Percentiles rank a stretch among this genome's conserved stretches.
Conservation (phyloP, 2,113 vertebrate species). For the Serranochromis macrocephalus region DNA sequence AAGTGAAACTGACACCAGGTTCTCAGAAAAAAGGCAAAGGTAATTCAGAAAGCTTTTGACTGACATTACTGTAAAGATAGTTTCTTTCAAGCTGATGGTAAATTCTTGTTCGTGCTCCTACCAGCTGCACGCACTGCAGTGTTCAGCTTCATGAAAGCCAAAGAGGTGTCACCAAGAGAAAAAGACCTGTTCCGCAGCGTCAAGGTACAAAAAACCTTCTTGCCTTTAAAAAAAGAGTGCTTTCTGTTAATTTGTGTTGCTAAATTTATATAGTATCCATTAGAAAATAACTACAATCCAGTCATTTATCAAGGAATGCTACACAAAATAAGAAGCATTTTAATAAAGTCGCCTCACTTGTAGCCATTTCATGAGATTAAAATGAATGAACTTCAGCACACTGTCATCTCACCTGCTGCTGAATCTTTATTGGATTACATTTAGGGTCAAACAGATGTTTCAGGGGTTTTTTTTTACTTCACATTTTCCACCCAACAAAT, state of each 20-base stretch:
- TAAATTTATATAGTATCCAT: neutral
- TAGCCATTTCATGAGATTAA: neutral
- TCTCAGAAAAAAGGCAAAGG: conserved; percentile 98
- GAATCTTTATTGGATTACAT: neutral
- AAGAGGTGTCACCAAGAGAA: conserved; percentile 80
- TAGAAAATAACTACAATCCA: neutral
- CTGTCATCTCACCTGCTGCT: neutral
- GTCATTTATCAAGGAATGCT: neutral
- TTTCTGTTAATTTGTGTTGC: neutral
- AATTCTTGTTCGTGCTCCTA: neutral
- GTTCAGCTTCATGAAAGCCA: conserved; percentile 90
- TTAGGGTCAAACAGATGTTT: neutral
- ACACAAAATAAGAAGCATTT: neutral
- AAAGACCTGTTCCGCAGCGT: conserved; percentile 94
- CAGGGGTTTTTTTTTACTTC: neutral
- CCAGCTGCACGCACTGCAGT: conserved; percentile 91
- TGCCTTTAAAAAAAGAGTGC: neutral
- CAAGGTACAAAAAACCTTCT: conserved; percentile 69
- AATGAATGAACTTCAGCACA: neutral
- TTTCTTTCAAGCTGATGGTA: neutral
- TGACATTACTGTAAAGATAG: neutral
- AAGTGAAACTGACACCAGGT: conserved; percentile 95
- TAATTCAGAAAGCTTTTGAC: conserved; percentile 40
- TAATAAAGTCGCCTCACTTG: neutral
- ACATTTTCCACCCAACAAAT: neutral